Base-by-base conservation (phyloP, 2,888 invertebrate genomes). In the Agriopis marginaria region DNA sequence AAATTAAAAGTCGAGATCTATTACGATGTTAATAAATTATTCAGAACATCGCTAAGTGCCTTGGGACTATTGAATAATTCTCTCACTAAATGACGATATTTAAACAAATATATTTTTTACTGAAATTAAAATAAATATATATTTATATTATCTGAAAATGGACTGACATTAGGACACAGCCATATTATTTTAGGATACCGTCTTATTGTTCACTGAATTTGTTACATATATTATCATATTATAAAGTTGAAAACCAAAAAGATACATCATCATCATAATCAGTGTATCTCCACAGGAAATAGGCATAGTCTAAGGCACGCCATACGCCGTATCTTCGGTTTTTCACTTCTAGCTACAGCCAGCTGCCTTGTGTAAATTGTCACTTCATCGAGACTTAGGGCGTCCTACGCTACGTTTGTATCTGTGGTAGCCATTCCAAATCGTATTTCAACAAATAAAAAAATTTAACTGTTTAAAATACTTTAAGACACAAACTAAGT, bases 151-250 rank as follows among this genome's bases (percentile, higher is more conserved):
- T 51, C 10, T 51, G 54, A 39, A 54, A 54, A 39, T 1, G n/a
- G 32, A 39, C 39, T 54, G 8, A n/a, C 39, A 54, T 56, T 32
- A 56, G 11, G 40, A 42, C 6, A 56, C 14, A 56, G 14, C 11
- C 17, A 49, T 60, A 49, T 60, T 60, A 39, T 60, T 60, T 60
- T 60, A 60, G 60, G 60, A 59, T 40, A 51, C n/a, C 3, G 40
- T 12, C 40, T 40, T 40, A 8, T 7, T 54, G 54, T 40, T 39
- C n/a, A 54, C 9, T 32, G 53, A 54, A 5, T 40, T 11, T 49
- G 14, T 14, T 17, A 45, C 12, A 45, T 10, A 45, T 45, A 45
- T 1, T 45, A 47, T n/a, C 7, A 32, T 23, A 12, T 51, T 6
- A 51, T 32, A 51, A 51, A 51, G 51, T 51, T 42, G 42, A 10